A percentile compares a stretch with the other conserved stretches of the same genome.
Evolutionary conservation across 2,113 vertebrate genomes (phyloP).

Genomic region (Eulacestoma nigropectus): DNA sequence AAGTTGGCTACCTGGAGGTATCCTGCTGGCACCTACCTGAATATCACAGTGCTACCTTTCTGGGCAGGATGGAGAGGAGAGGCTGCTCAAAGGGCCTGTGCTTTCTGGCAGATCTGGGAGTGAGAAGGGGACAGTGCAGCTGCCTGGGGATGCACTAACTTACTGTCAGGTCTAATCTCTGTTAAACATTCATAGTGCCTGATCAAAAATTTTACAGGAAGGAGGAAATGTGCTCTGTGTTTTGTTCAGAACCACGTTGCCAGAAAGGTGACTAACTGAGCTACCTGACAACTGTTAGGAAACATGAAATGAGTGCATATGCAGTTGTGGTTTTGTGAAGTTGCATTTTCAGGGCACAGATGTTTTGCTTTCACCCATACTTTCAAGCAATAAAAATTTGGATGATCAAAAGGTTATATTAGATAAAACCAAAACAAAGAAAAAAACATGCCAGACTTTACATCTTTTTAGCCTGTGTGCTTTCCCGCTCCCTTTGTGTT

Average conservation of each 20-base stretch:
- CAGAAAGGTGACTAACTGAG: neutral
- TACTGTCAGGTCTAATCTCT: neutral
- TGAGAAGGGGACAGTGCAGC: neutral
- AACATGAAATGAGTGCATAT: neutral
- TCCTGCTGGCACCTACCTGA: neutral
- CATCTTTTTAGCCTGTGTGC: neutral
- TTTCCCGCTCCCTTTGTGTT: neutral
- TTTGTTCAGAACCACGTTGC: neutral
- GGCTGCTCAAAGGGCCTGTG: neutral
- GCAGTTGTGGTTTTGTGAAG: neutral
- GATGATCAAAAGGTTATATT: neutral
- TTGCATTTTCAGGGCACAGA: neutral
- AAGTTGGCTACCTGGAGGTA: neutral
- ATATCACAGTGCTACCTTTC: neutral
- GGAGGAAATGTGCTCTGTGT: neutral
- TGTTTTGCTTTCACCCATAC: neutral
- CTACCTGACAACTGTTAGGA: neutral
- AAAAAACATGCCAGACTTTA: fast-evolving
- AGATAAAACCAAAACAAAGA: neutral
- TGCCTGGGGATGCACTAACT: neutral
- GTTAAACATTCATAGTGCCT: neutral
- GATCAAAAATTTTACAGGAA: neutral
- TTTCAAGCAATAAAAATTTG: neutral
- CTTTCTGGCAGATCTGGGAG: neutral
- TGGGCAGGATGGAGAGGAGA: neutral